These are phyloP conservation scores for Lithodes maja DNA, from an alignment of 2,888 invertebrate genomes.

Conservation along the genomic window DNA sequence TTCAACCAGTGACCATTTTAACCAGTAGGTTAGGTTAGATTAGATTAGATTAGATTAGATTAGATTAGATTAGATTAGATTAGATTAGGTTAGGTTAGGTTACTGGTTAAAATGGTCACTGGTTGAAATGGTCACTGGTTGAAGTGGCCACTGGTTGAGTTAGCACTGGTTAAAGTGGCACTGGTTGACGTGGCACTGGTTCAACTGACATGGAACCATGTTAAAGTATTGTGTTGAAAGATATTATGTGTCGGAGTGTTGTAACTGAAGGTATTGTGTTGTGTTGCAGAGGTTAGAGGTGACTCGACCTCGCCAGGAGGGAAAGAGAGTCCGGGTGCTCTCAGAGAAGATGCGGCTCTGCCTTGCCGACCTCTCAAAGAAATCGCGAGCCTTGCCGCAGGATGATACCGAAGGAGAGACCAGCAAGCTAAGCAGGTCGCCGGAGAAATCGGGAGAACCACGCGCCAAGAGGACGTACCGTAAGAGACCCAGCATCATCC, in stretches of 20 bases:
- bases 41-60: too few species aligned
- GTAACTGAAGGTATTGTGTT: slow-evolving; percentile 44
- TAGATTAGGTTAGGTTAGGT: neutral
- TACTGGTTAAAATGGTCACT: too few species aligned
- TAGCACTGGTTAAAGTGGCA: too few species aligned
- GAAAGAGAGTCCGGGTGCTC: slow-evolving; percentile 53
- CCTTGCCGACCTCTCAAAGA: slow-evolving; percentile 39
- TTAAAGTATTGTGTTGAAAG: neutral
- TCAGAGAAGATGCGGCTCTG: slow-evolving; percentile 57
- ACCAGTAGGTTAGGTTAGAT: too few species aligned
- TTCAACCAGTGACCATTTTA: too few species aligned
- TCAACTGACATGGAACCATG: too few species aligned
- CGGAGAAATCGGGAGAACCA: slow-evolving; percentile 9
- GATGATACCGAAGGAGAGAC: neutral
- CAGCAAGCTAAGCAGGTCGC: neutral
- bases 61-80: neutral
- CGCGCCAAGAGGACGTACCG: slow-evolving; percentile 43
- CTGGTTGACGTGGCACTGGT: too few species aligned
- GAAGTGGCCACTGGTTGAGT: too few species aligned
- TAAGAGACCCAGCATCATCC: slow-evolving; percentile 39
- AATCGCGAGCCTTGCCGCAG: slow-evolving; percentile 24
- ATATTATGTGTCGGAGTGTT: neutral
- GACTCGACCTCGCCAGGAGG: slow-evolving; percentile 46
- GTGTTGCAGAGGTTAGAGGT: slow-evolving; percentile 55
- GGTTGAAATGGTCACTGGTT: too few species aligned